phyloP scores from a whole-genome alignment of 2,113 vertebrate species.

The Orthonyx spaldingii region DNA sequence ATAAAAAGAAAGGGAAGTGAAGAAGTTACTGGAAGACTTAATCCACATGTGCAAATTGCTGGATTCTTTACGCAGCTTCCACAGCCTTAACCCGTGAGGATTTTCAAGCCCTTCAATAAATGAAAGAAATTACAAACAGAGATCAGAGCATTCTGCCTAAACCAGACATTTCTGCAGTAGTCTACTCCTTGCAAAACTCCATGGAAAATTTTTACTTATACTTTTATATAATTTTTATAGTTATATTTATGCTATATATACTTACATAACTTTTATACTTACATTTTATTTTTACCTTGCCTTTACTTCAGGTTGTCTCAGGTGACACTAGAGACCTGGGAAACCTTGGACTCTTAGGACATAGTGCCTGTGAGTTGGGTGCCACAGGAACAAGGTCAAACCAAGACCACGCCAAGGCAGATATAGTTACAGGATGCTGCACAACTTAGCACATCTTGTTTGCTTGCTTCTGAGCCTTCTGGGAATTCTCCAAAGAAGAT shows the following conservation, averaged over 20 bases:
- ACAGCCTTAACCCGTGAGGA: neutral
- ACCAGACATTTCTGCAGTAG: neutral
- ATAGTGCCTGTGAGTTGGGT: neutral
- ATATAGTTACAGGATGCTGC: fast-evolving
- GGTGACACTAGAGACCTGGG: neutral
- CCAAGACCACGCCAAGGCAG: neutral
- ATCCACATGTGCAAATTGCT: neutral
- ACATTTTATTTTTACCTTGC: neutral
- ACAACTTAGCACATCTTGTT: neutral
- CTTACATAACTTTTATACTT: neutral
- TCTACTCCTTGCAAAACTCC: neutral
- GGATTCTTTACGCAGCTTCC: neutral
- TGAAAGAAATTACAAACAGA: neutral
- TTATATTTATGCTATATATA: neutral
- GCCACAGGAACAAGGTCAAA: neutral
- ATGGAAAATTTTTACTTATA: neutral
- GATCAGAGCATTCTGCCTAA: neutral
- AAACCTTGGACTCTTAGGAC: neutral
- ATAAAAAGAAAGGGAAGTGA: neutral
- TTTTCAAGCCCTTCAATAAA: neutral
- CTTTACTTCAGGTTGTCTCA: neutral
- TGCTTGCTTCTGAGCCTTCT: neutral
- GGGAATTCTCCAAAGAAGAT: neutral
- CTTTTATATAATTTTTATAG: neutral
- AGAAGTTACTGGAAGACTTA: neutral